phyloP scores from a whole-genome alignment of 2,888 invertebrate species.

The Panzeria rudis region DNA sequence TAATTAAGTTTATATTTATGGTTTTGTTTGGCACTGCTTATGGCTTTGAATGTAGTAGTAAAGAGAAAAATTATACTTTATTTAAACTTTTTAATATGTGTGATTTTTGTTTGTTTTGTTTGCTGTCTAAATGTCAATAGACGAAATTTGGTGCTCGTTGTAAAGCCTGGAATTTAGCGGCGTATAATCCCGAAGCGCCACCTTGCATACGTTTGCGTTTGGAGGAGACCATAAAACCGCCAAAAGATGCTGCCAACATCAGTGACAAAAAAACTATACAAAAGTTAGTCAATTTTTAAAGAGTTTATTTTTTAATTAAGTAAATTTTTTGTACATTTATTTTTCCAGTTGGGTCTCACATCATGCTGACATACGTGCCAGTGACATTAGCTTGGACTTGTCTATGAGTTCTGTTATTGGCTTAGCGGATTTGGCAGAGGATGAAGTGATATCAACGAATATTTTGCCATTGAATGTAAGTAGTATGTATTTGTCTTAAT shows the following conservation, averaged over 20 bases:
- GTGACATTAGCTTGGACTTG: conserved; percentile 88
- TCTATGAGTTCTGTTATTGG: conserved; percentile 93
- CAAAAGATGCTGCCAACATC: conserved; percentile 76
- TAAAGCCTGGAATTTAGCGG: conserved; percentile 91
- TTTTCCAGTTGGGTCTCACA: conserved; percentile 81
- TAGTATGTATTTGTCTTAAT: not conserved
- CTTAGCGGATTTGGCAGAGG: conserved; percentile 92
- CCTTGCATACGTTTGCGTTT: conserved; percentile 87
- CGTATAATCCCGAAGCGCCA: conserved; percentile 84
- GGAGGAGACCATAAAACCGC: conserved; percentile 86
- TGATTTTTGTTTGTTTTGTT: conserved; percentile 31
- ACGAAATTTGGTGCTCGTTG: conserved; percentile 92
- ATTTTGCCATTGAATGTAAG: conserved; percentile 92
- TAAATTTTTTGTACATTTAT: not conserved
- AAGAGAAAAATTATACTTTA: conserved; percentile 22
- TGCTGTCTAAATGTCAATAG: conserved; percentile 82
- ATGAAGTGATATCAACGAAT: conserved; percentile 90
- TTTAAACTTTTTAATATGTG: conserved; percentile 12
- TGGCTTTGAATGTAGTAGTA: conserved; percentile 66
- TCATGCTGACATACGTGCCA: conserved; percentile 87
- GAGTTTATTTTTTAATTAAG: not conserved
- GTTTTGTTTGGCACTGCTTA: conserved; percentile 57
- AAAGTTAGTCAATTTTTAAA: conserved; percentile 75
- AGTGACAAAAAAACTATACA: conserved; percentile 82
- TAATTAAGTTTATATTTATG: conserved; percentile 32